A percentile compares a stretch with the other conserved stretches of the same genome.
Evolutionary conservation across 2,888 invertebrate species (phyloP).

Genomic region (Cheilosia grossa): DNA sequence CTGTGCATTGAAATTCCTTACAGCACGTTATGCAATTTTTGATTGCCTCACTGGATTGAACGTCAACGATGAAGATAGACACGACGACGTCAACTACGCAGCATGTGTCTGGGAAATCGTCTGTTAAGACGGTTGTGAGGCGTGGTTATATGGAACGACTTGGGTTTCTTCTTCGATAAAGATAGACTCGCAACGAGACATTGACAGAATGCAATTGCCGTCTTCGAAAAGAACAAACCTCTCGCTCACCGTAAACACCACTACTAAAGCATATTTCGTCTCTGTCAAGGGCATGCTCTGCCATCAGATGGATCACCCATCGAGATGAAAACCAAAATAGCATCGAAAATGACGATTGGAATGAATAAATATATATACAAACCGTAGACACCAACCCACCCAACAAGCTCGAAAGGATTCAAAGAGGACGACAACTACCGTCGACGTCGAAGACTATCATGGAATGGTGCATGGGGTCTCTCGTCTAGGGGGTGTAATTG

Average conservation of each 20-base stretch:
- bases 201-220: constrained; percentile 71
- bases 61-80: constrained; percentile 37
- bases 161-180: constrained; percentile 51
- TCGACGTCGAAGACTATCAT: background rate
- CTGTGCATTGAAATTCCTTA: constrained; percentile 72
- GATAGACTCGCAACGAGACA: constrained; percentile 41
- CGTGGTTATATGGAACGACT: constrained; percentile 18
- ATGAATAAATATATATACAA: constrained; percentile 48
- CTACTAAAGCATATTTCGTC: constrained; percentile 50
- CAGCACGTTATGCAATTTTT: constrained; percentile 73
- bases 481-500: constrained; percentile 49
- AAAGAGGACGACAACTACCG: background rate
- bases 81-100: constrained; percentile 5
- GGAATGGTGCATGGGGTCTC: background rate
- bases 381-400: constrained; percentile 35
- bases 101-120: constrained; percentile 43
- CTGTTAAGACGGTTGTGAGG: constrained; percentile 19
- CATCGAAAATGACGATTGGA: constrained; percentile 41
- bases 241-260: constrained; percentile 1
- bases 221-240: constrained; percentile 47
- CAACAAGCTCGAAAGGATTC: background rate
- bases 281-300: constrained; percentile 60
- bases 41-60: constrained; percentile 70
- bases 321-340: constrained; percentile 47
- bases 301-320: constrained; percentile 49